Base-by-base conservation (phyloP, 2,797 vertebrate genomes). In the Staurois parvus region DNA sequence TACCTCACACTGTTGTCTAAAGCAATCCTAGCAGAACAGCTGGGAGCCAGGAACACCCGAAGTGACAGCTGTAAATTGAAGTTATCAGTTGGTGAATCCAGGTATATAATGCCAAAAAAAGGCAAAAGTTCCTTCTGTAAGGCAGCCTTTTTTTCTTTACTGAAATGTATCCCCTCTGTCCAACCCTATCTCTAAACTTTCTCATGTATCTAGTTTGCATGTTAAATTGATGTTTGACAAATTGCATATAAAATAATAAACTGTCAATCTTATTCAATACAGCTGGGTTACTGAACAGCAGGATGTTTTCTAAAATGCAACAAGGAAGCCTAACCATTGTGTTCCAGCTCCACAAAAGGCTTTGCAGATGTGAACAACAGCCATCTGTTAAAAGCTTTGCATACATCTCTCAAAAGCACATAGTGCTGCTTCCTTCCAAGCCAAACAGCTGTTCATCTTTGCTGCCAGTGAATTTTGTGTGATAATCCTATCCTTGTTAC, bases 391-490 rank as follows among this genome's bases (percentile, higher is more conserved):
- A 56, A 52, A 68, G 45, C 19, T 26, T 40, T 74, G 24, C 76
- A 84, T 76, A 34, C 67, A 21, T 48, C n/a, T 66, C 30, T 79
- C 68, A 76, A 37, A n/a, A 72, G 26, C 17, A 30, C 24, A 48
- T 21, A 52, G 62, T 15, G n/a, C 19, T 62, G 13, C 3, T 45
- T 28, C 40, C 28, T 56, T 79, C 77, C 84, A 80, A 80, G 45
- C 64, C 84, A 74, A 29, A 48, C 77, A 85, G 84, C 45, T 85
- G 84, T 75, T 52, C 11, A 30, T n/a, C 32, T 24, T 77, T 9
- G 62, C 42, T 48, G 76, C 77, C 40, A 85, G 67, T 76, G 42
- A 68, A 75, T 42, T 24, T 9, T 19, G 68, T 59, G 26, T 29
- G 64, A 66, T 66, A 66, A 66, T 66, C 64, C 11, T 29, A 66